phyloP scores from a whole-genome alignment of 2,113 vertebrate species.

The Typhlomys cinereus region DNA sequence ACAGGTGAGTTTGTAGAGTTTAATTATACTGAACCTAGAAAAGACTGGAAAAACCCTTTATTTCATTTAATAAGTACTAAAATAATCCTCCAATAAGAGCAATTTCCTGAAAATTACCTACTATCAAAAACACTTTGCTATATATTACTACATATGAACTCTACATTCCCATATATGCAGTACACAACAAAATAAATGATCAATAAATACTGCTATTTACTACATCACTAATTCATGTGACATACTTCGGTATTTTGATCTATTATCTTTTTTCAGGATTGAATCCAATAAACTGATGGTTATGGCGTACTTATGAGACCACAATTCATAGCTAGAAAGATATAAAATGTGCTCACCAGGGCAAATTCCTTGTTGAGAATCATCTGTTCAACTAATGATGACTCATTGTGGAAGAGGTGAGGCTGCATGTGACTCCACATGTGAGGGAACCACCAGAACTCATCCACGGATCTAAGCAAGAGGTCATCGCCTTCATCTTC shows the following conservation, averaged over 20 bases:
- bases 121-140: not conserved
- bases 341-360: slow-evolving; percentile 85
- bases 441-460: slow-evolving; percentile 99
- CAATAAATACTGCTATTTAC: too few relatives aligned
- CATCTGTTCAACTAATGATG: slow-evolving; percentile 97
- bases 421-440: slow-evolving; percentile 99
- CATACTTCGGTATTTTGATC: not conserved
- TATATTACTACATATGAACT: not conserved
- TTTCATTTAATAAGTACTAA: not conserved
- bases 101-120: not conserved
- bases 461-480: slow-evolving; percentile 91
- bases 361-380: slow-evolving; percentile 98
- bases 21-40: not conserved
- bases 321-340: not conserved
- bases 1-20: not conserved
- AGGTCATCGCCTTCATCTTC: slow-evolving; percentile 97
- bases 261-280: not conserved
- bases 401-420: slow-evolving; percentile 97
- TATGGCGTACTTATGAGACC: not conserved
- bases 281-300: not conserved
- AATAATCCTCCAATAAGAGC: not conserved
- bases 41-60: not conserved
- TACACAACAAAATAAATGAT: not conserved
- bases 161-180: not conserved
- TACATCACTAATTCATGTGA: not conserved